These are phyloP conservation scores for Peromyscus polionotus DNA, from an alignment of 2,113 vertebrate species.

Conservation along the genomic window DNA sequence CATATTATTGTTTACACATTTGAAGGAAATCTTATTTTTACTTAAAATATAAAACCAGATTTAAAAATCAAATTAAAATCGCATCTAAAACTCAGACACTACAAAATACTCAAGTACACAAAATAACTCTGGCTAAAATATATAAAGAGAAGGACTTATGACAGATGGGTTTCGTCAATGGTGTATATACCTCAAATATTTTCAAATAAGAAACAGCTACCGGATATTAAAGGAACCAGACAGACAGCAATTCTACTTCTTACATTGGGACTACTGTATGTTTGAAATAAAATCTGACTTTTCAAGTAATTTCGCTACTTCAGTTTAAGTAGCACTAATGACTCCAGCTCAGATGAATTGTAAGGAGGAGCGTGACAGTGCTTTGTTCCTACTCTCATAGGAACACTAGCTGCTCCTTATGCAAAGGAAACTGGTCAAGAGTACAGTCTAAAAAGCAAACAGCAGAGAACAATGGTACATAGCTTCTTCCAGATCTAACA, in stretches of 20 bases:
- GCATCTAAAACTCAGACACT: constrained; percentile 41
- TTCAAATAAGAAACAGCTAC: constrained; percentile 21
- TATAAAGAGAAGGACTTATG: not conserved
- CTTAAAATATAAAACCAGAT: constrained; percentile 35
- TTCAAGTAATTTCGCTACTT: constrained; percentile 33
- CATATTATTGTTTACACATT: constrained; percentile 37
- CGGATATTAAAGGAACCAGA: constrained; percentile 26
- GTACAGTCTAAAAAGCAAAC: constrained; percentile 15
- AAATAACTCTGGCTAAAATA: constrained; percentile 54
- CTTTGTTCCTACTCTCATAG: constrained; percentile 29
- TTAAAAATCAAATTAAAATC: constrained; percentile 57
- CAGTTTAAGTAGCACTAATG: constrained; percentile 26
- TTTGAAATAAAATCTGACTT: constrained; percentile 48
- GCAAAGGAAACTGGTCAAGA: constrained; percentile 1
- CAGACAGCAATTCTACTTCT: not conserved
- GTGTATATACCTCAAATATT: not conserved
- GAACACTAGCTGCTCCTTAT: not conserved
- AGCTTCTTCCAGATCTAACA: constrained; percentile 23
- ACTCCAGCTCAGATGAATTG: constrained; percentile 14
- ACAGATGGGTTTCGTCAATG: not conserved
- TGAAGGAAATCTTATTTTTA: constrained; percentile 56
- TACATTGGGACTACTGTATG: constrained; percentile 22
- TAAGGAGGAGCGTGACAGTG: constrained; percentile 44
- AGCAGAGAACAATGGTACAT: not conserved
- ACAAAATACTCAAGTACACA: constrained; percentile 12